A percentile compares a stretch with the other conserved stretches of the same genome.
phyloP scores from a whole-genome alignment of 2,113 vertebrate genomes.

The Amblyornis subalaris region DNA sequence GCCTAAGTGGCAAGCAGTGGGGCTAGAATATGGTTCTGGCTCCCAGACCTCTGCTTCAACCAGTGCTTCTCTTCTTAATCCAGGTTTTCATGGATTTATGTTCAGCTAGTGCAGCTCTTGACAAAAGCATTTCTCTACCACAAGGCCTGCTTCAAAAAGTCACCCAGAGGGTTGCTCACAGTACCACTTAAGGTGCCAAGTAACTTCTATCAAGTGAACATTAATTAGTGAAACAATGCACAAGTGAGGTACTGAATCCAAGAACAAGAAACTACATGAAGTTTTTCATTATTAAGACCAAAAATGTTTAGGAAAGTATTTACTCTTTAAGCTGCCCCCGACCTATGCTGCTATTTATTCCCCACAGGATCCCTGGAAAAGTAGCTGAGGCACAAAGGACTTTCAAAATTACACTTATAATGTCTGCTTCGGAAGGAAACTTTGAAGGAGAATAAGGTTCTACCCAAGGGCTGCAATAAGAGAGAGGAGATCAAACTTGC shows the following conservation, averaged over 20 bases:
- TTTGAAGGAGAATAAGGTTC: neutral
- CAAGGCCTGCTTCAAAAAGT: neutral
- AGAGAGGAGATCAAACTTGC: neutral
- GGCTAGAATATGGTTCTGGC: neutral
- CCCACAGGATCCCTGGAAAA: neutral
- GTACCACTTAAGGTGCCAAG: neutral
- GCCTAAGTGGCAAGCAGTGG: neutral
- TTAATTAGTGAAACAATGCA: neutral
- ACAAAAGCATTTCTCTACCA: neutral
- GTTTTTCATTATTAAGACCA: neutral
- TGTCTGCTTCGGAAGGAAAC: neutral
- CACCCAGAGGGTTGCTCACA: neutral
- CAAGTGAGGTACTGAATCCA: neutral
- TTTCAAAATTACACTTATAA: neutral
- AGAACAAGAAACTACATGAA: neutral
- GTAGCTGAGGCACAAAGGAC: neutral
- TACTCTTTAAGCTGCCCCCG: neutral
- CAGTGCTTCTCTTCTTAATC: neutral
- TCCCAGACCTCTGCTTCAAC: neutral
- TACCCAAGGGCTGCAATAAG: neutral
- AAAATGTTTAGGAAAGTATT: neutral
- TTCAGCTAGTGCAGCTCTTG: neutral
- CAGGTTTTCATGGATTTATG: neutral
- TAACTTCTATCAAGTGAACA: neutral
- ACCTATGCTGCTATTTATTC: neutral